These are phyloP conservation scores for Heteropelma amictum DNA, from an alignment of 2,888 invertebrate species.

Conservation along the genomic window DNA sequence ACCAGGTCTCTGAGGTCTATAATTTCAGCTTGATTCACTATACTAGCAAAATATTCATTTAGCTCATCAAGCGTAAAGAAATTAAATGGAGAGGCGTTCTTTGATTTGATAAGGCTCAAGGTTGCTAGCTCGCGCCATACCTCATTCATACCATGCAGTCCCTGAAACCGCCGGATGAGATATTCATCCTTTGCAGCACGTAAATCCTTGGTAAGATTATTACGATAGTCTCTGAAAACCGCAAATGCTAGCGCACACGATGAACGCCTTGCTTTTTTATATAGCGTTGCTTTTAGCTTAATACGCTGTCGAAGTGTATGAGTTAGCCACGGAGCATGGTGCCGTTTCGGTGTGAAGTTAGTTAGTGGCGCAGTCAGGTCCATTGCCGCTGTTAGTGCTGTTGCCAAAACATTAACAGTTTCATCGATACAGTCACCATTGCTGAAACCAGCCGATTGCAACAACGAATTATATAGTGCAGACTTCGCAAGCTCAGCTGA, in stretches of 20 bases:
- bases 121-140: neutral
- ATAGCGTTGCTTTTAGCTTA: neutral
- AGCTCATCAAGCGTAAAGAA: neutral
- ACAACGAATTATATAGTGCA: too few relatives aligned
- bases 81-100: neutral
- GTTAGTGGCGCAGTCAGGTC: neutral
- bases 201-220: neutral
- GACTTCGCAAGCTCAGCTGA: too few relatives aligned
- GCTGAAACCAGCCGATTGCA: too few relatives aligned
- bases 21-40: neutral
- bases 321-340: neutral
- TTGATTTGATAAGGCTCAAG: neutral
- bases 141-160: neutral
- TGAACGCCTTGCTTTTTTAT: neutral
- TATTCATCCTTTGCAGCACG: neutral
- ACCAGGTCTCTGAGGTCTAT: fast-evolving
- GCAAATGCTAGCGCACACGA: neutral
- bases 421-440: too few relatives aligned
- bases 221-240: neutral
- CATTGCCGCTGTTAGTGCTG: neutral
- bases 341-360: neutral
- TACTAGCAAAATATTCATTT: neutral
- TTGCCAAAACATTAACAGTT: neutral
- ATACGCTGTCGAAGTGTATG: neutral
- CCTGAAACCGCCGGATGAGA: neutral